Percentiles rank a stretch among this genome's conserved stretches.
Evolutionary conservation across 2,888 invertebrate species (phyloP).

Genomic region (Philereme transversata): DNA sequence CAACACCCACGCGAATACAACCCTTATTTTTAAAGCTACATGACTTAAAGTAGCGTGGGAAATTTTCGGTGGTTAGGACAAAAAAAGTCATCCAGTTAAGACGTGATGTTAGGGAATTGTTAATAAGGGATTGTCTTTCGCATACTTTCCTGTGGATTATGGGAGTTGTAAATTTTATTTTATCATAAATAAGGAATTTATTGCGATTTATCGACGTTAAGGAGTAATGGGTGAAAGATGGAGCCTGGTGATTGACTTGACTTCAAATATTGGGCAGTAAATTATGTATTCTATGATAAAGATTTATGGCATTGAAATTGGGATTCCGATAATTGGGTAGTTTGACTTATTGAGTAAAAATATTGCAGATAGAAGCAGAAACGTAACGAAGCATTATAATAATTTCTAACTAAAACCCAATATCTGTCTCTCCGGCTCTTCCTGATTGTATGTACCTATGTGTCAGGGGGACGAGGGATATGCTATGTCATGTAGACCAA

Average conservation of each 20-base stretch:
- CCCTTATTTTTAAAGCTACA: constrained; percentile 43
- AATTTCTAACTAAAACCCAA: too few relatives aligned
- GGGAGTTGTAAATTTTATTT: constrained; percentile 77
- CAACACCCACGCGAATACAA: constrained; percentile 48
- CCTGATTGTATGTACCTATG: too few relatives aligned
- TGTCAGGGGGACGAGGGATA: too few relatives aligned
- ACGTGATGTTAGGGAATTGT: constrained; percentile 74
- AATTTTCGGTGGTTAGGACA: constrained; percentile 46
- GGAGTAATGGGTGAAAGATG: constrained; percentile 42
- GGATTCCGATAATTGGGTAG: background rate
- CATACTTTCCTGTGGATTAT: constrained; percentile 59
- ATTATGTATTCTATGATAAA: constrained; percentile 35
- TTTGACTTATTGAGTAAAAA: background rate
- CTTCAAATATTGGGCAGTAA: constrained; percentile 36
- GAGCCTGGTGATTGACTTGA: constrained; percentile 38
- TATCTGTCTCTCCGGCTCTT: too few relatives aligned
- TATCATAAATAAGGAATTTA: constrained; percentile 77
- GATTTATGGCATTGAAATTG: constrained; percentile 23
- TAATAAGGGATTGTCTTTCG: constrained; percentile 70
- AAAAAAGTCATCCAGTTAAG: constrained; percentile 65
- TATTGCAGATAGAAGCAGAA: too few relatives aligned
- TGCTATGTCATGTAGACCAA: too few relatives aligned
- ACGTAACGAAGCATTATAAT: too few relatives aligned
- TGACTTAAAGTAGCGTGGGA: constrained; percentile 39
- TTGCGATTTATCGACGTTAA: constrained; percentile 58